phyloP scores from a whole-genome alignment of 2,113 vertebrate species.

The Ochotona curzoniae region DNA sequence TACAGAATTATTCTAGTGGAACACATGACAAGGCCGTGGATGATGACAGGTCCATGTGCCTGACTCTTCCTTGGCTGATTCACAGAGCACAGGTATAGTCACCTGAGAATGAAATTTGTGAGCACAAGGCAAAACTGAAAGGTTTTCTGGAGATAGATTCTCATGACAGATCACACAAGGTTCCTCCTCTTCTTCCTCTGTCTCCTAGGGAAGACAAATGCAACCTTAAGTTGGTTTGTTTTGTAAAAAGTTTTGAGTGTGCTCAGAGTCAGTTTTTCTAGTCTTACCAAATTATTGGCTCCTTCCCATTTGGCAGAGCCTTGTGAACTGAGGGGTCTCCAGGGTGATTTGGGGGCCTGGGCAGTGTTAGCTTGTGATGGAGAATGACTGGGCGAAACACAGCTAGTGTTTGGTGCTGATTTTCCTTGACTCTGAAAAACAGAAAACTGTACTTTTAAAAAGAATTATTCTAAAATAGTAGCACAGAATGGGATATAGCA shows the following conservation, averaged over 20 bases:
- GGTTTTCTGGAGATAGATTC: slow-evolving; percentile 77
- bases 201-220: slow-evolving; percentile 42
- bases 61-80: slow-evolving; percentile 8
- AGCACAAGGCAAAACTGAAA: slow-evolving; percentile 80
- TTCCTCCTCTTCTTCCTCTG: slow-evolving; percentile 77
- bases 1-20: background rate
- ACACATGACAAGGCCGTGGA: background rate
- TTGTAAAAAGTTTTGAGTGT: background rate
- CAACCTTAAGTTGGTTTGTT: background rate
- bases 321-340: slow-evolving; percentile 56
- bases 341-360: slow-evolving; percentile 44
- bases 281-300: slow-evolving; percentile 70
- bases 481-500: background rate
- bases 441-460: slow-evolving; percentile 10
- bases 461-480: slow-evolving; percentile 37
- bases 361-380: slow-evolving; percentile 33
- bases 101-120: slow-evolving; percentile 83
- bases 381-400: slow-evolving; percentile 63
- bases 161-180: slow-evolving; percentile 83
- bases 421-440: slow-evolving; percentile 74
- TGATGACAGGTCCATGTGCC: background rate
- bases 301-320: slow-evolving; percentile 66
- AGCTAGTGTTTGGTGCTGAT: slow-evolving; percentile 42
- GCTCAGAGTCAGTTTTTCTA: background rate
- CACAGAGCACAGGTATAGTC: slow-evolving; percentile 17